Percentiles rank a stretch among this genome's conserved stretches.
Evolutionary conservation across 30 jellyfish, hydroid and myxozoan genomes (phyloP).

Genomic region (Pelagia noctiluca): DNA sequence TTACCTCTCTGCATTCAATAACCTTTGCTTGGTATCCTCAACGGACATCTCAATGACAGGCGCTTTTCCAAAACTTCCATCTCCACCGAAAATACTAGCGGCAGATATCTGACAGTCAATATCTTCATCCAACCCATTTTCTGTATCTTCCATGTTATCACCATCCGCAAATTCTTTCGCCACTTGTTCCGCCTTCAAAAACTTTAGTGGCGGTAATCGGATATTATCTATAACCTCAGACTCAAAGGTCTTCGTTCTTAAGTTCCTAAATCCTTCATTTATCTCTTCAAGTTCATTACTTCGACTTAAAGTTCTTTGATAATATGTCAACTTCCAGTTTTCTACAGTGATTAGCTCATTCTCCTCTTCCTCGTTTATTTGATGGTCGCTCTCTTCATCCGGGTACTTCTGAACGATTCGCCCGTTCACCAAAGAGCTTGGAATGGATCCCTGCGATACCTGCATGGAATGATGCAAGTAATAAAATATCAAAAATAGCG

Average conservation of each 20-base stretch:
- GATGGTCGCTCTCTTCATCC: neutral
- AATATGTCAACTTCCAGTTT: conserved; percentile 82
- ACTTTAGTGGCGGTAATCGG: conserved; percentile 46
- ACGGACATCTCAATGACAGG: conserved; percentile 32
- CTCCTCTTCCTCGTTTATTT: conserved; percentile 13
- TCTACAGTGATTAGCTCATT: conserved; percentile 39
- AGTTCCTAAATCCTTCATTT: conserved; percentile 54
- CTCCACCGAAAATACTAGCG: conserved; percentile 63
- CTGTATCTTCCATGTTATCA: neutral
- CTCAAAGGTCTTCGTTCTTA: conserved; percentile 62
- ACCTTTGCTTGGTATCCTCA: conserved; percentile 54
- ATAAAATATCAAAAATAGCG: too few relatives aligned
- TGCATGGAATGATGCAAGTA: too few relatives aligned
- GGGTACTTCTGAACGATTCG: neutral
- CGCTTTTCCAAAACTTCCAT: conserved; percentile 62
- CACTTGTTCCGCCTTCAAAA: conserved; percentile 60
- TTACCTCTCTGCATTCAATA: conserved; percentile 73
- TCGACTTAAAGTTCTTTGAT: conserved; percentile 73
- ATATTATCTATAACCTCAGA: conserved; percentile 4
- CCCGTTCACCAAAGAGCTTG: conserved; percentile 6
- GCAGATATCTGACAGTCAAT: conserved; percentile 10
- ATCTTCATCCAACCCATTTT: neutral
- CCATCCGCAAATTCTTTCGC: conserved; percentile 56
- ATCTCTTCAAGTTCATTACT: conserved; percentile 71
- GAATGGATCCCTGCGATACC: neutral